Percentiles rank a stretch among this genome's conserved stretches.
These are phyloP conservation scores for Burhinus bistriatus DNA, from an alignment of 2,113 vertebrate genomes.

Conservation along the genomic window DNA sequence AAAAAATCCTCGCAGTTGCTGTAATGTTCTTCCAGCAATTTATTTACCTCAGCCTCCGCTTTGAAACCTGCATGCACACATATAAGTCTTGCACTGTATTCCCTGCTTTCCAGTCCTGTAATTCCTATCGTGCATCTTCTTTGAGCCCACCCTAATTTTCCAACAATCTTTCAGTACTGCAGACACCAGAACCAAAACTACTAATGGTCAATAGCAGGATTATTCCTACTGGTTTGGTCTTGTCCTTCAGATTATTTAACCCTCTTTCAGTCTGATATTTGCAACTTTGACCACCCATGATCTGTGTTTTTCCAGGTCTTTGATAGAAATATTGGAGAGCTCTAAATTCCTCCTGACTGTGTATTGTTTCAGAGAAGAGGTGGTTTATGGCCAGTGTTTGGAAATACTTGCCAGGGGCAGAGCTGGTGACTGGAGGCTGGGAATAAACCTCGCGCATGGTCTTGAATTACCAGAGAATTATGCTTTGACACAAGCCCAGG, in stretches of 20 bases:
- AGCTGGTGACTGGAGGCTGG: not conserved
- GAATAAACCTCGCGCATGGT: not conserved
- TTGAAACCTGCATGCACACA: not conserved
- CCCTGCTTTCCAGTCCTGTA: not conserved
- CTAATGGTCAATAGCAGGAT: not conserved
- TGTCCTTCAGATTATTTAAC: not conserved
- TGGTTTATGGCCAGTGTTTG: not conserved
- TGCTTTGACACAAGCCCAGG: not conserved
- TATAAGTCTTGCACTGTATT: not conserved
- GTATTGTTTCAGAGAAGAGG: not conserved
- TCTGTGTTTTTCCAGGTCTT: not conserved
- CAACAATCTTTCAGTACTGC: not conserved
- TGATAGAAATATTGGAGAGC: not conserved
- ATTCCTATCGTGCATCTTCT: not conserved
- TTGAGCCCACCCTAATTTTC: not conserved
- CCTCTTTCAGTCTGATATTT: not conserved
- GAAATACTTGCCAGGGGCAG: not conserved
- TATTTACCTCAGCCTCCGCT: not conserved
- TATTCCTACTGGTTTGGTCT: not conserved
- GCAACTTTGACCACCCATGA: not conserved
- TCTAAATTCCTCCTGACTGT: not conserved
- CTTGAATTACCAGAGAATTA: conserved; percentile 1
- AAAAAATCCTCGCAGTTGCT: not conserved
- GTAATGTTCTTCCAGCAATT: not conserved
- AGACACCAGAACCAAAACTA: not conserved